Percentiles rank a stretch among this genome's conserved stretches.
phyloP scores from a whole-genome alignment of 53 echinoderm and acorn worm genomes.

The Paelopatides confundens region DNA sequence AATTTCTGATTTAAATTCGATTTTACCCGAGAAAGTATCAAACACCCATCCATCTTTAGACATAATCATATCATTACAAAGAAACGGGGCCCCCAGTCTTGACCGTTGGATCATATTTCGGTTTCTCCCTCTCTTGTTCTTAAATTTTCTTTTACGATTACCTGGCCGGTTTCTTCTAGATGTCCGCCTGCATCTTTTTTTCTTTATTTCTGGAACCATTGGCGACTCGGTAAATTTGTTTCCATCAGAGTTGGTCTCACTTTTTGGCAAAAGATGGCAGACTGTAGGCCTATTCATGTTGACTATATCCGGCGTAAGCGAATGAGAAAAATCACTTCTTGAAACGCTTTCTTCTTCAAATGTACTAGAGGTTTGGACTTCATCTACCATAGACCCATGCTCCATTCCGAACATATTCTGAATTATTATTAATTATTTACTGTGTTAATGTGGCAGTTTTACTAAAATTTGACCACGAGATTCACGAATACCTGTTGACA shows the following conservation, averaged over 20 bases:
- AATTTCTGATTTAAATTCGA: conserved; percentile 44
- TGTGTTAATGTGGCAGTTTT: too few relatives aligned
- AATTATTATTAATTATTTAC: too few relatives aligned
- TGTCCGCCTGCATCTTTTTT: background rate
- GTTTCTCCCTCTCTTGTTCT: background rate
- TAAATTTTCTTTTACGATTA: conserved; percentile 35
- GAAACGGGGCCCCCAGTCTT: conserved; percentile 22
- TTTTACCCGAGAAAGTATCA: conserved; percentile 27
- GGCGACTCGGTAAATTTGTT: background rate
- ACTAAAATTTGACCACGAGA: too few relatives aligned
- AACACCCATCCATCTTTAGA: conserved; percentile 46
- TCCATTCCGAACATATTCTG: too few relatives aligned
- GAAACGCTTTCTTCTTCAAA: background rate
- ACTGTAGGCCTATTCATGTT: background rate
- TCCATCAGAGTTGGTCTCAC: background rate
- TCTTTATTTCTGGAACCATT: background rate
- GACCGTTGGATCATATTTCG: background rate
- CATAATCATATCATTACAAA: conserved; percentile 50
- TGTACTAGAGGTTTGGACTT: background rate
- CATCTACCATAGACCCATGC: background rate
- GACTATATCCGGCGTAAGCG: background rate
- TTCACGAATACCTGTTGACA: too few relatives aligned
- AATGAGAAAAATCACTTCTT: background rate
- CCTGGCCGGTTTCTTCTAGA: conserved; percentile 25
- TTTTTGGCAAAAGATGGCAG: background rate